Evolutionary conservation across 2,888 invertebrate species (phyloP).

Genomic region (Diaphora mendica): DNA sequence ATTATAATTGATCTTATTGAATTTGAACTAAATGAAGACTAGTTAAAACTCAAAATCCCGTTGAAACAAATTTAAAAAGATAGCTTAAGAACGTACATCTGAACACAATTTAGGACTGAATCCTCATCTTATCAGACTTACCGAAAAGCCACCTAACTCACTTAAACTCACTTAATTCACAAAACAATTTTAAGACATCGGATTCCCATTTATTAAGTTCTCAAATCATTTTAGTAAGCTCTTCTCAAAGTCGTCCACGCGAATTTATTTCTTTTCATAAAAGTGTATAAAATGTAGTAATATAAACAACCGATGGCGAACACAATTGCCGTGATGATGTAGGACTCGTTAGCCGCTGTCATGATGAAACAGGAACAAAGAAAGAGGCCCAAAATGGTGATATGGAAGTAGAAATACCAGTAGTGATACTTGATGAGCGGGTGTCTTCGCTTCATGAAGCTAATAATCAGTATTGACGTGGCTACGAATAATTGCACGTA

Average conservation of each 20-base stretch:
- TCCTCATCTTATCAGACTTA: constrained; percentile 31
- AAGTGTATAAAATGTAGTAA: constrained; percentile 56
- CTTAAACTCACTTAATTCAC: constrained; percentile 44
- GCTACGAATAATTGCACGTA: constrained; percentile 72
- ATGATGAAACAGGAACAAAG: constrained; percentile 58
- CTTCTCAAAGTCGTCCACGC: constrained; percentile 57
- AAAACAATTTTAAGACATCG: constrained; percentile 45
- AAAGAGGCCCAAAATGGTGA: constrained; percentile 60
- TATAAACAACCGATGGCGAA: constrained; percentile 55
- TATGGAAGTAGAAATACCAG: constrained; percentile 69
- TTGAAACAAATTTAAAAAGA: constrained; percentile 15
- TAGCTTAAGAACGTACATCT: constrained; percentile 25
- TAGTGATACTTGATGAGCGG: constrained; percentile 63
- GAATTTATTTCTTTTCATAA: constrained; percentile 53
- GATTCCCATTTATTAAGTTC: constrained; percentile 48
- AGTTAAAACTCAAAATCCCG: neutral
- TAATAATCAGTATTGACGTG: constrained; percentile 62
- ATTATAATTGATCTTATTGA: neutral
- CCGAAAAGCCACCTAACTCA: constrained; percentile 37
- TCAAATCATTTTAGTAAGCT: constrained; percentile 52
- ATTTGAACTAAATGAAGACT: neutral
- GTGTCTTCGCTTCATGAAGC: constrained; percentile 58
- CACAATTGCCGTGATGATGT: constrained; percentile 50
- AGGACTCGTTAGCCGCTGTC: constrained; percentile 58
- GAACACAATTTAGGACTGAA: constrained; percentile 33